Evolutionary conservation across 2,113 vertebrate genomes (phyloP).

Genomic region (Corydoras sp.): DNA sequence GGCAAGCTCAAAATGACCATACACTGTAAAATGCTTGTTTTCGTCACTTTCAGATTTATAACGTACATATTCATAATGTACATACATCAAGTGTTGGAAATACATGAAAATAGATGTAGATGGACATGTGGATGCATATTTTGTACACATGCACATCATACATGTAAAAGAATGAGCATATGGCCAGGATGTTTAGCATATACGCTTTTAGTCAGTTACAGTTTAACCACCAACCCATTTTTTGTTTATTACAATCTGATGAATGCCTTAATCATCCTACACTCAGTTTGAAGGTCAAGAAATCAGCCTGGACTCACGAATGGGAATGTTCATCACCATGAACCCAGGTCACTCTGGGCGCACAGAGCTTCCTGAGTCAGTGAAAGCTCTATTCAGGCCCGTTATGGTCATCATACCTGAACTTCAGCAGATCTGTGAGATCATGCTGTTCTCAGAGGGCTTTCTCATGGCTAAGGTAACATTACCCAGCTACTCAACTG

Average conservation of each 20-base stretch:
- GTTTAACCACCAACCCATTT: neutral
- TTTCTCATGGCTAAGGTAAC: constrained; percentile 88
- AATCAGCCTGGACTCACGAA: constrained; percentile 77
- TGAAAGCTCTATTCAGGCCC: constrained; percentile 92
- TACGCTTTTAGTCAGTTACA: too few species aligned
- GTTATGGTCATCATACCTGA: constrained; percentile 94
- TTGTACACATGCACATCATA: too few species aligned
- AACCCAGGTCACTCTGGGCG: constrained; percentile 93
- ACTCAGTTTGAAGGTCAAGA: constrained; percentile 90
- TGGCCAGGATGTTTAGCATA: too few species aligned
- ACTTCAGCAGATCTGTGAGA: constrained; percentile 96
- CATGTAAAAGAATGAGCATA: too few species aligned
- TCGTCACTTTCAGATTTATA: too few species aligned
- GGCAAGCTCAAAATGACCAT: too few species aligned
- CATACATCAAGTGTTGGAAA: too few species aligned
- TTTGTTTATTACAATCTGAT: neutral
- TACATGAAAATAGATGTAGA: too few species aligned
- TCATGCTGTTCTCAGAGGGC: constrained; percentile 97
- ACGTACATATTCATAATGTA: too few species aligned
- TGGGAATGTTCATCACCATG: constrained; percentile 98
- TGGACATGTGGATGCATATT: too few species aligned
- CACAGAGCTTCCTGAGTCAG: constrained; percentile 91
- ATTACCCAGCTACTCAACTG: too few species aligned
- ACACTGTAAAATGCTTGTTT: too few species aligned
- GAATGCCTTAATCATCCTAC: neutral